These are phyloP conservation scores for Siderastrea siderea DNA, from an alignment of 92 coral and sea anemone species.

Conservation along the genomic window DNA sequence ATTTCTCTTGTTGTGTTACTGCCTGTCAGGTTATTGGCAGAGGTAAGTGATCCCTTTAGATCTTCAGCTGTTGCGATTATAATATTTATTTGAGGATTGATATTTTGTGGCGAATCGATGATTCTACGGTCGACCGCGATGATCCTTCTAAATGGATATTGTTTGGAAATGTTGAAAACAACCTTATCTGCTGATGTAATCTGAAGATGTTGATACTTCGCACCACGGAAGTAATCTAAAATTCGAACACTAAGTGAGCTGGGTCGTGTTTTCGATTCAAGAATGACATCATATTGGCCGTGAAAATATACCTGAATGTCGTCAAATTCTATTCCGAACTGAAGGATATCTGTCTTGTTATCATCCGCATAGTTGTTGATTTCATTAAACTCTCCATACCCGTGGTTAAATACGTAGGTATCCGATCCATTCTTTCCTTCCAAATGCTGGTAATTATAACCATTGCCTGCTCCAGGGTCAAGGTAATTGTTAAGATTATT, in stretches of 20 bases:
- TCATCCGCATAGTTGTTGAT: conserved; percentile 62
- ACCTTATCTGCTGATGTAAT: conserved; percentile 43
- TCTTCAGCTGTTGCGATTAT: conserved; percentile 31
- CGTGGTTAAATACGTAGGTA: conserved; percentile 61
- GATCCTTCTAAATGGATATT: conserved; percentile 33
- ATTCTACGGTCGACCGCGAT: conserved; percentile 27
- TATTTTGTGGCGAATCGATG: conserved; percentile 13
- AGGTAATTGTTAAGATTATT: conserved; percentile 68
- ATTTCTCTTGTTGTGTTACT: conserved; percentile 12
- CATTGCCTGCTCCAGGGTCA: conserved; percentile 76
- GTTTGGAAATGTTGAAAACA: conserved; percentile 27
- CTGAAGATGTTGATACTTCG: conserved; percentile 58
- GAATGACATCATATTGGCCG: conserved; percentile 35
- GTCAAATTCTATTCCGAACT: conserved; percentile 52
- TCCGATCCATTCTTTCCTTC: conserved; percentile 61
- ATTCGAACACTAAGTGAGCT: conserved; percentile 44
- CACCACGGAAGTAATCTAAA: conserved; percentile 10
- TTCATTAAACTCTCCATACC: conserved; percentile 70
- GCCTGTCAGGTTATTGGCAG: conserved; percentile 34
- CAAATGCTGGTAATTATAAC: conserved; percentile 51
- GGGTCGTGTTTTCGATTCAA: conserved; percentile 46
- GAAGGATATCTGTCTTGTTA: conserved; percentile 48
- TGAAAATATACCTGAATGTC: conserved; percentile 52
- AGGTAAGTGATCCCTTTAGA: conserved; percentile 36
- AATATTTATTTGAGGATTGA: not conserved